Evolutionary conservation across 2,113 vertebrate species (phyloP), one percentile per base, ranked within the genome.

Genomic region (Procavia capensis): DNA sequence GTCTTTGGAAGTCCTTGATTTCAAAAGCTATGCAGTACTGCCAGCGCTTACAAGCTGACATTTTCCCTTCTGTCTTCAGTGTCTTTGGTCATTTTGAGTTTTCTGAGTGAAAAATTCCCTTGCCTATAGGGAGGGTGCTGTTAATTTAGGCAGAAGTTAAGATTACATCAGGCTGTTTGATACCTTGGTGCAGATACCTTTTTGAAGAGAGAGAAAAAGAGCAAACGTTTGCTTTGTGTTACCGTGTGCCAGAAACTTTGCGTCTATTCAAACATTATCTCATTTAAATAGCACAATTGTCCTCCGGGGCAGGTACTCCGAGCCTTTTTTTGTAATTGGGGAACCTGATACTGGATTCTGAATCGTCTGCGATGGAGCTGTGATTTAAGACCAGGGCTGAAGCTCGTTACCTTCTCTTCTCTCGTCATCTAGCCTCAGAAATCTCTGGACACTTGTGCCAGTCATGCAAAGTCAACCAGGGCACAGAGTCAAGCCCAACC

Each of bases 201-300:
- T 87, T 66, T 43, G 43, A 22, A 70, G 41, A 64, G 9, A 59
- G 76, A 57, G 76, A 36, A 41, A 78, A 74, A 82, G 43, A 39
- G 19, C 0, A 0, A 24, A 47, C 17, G 1, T 27, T 13, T 6
- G 14, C 24, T 34, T 5, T 6, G 10, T 17, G 29, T 36, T 36
- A 5, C 7, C 9, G 0, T 14, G 17, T n/a, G 59, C 6, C 19
- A 3, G 27, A 6, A 45, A 5, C 29, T 16, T 0, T 54, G 39
- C 6, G 1, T 17, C 45, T 27, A 36, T 50, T 63, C 59, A 59
- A 50, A 17, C n/a, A 43, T 14, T 9, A 59, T 85, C 75, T 80
- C 64, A 19, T 70, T 36, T 47, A 86, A 89, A 39, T 29, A 0
- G 0, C 34, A 14, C 3, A 22, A 0, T 4, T 9, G 54, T 29